Percentiles rank a stretch among this genome's conserved stretches.
phyloP scores from a whole-genome alignment of 2,888 invertebrate genomes.

The Mythimna vitellina region DNA sequence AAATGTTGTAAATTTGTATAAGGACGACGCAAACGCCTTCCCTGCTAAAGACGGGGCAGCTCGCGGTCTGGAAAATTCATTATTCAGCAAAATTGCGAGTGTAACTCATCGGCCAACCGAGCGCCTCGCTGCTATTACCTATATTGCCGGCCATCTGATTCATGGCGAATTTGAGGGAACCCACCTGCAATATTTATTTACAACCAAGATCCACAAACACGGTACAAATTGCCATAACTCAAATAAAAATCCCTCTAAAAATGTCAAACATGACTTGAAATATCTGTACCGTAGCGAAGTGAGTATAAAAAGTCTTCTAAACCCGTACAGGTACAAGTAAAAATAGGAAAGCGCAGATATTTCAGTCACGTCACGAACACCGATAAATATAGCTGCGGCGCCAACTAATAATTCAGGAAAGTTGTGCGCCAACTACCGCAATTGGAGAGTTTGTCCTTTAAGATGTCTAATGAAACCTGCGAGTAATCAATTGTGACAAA shows the following conservation, averaged over 20 bases:
- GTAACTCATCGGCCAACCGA: slow-evolving; percentile 72
- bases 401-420: slow-evolving; percentile 73
- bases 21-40: slow-evolving; percentile 62
- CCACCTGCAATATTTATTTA: slow-evolving; percentile 52
- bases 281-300: slow-evolving; percentile 43
- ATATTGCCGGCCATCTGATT: slow-evolving; percentile 70
- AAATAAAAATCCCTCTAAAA: slow-evolving; percentile 52
- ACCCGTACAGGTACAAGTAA: slow-evolving; percentile 50
- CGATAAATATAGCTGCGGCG: slow-evolving; percentile 73
- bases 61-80: slow-evolving; percentile 73
- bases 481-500: slow-evolving; percentile 54
- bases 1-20: slow-evolving; percentile 68
- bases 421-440: slow-evolving; percentile 69
- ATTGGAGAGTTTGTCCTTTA: slow-evolving; percentile 67
- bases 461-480: slow-evolving; percentile 58
- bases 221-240: slow-evolving; percentile 49
- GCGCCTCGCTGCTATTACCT: slow-evolving; percentile 64
- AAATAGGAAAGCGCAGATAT: slow-evolving; percentile 67
- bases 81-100: slow-evolving; percentile 77
- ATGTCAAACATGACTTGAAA: slow-evolving; percentile 51
- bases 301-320: slow-evolving; percentile 52
- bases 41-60: slow-evolving; percentile 64
- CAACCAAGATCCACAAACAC: slow-evolving; percentile 26
- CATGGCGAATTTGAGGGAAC: slow-evolving; percentile 56
- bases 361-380: slow-evolving; percentile 72